Percentiles rank a stretch among this genome's conserved stretches.
Conservation (phyloP, 30 jellyfish, hydroid and myxozoan genomes). For the Aurelia coerulea region DNA sequence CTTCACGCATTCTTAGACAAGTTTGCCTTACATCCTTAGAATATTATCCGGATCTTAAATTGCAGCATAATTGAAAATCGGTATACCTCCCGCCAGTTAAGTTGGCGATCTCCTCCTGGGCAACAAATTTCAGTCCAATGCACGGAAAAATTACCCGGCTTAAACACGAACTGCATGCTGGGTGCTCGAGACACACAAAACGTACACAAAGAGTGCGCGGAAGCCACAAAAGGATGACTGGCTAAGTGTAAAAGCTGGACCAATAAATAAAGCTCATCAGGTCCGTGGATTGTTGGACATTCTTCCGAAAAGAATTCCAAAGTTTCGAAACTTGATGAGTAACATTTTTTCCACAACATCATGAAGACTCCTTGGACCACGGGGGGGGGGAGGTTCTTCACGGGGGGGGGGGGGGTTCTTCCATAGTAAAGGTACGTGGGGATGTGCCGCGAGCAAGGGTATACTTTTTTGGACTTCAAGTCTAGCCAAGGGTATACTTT, state of each 20-base stretch:
- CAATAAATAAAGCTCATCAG: background rate
- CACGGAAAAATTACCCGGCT: constrained; percentile 69
- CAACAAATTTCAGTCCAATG: constrained; percentile 1
- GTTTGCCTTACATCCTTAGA: too few species aligned
- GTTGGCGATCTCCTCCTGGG: constrained; percentile 37
- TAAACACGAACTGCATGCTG: constrained; percentile 78
- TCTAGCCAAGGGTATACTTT: too few species aligned
- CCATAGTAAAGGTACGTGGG: too few species aligned
- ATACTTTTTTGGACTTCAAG: too few species aligned
- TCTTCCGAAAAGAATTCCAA: background rate
- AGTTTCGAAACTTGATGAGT: too few species aligned
- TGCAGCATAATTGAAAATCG: background rate
- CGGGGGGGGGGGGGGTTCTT: too few species aligned
- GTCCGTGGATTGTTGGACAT: background rate
- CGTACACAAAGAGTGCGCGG: constrained; percentile 66
- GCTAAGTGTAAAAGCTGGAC: constrained; percentile 15
- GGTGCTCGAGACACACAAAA: constrained; percentile 57
- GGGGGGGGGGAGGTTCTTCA: too few species aligned
- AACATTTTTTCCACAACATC: too few species aligned
- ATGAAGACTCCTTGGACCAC: too few species aligned
- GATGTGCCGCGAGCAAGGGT: too few species aligned
- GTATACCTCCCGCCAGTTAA: constrained; percentile 45
- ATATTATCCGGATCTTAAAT: too few species aligned
- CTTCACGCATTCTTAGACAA: too few species aligned
- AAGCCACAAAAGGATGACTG: constrained; percentile 28